A percentile compares a stretch with the other conserved stretches of the same genome.
These are phyloP conservation scores for Drosophila meridionalis DNA, from an alignment of 2,888 invertebrate species.

Conservation along the genomic window DNA sequence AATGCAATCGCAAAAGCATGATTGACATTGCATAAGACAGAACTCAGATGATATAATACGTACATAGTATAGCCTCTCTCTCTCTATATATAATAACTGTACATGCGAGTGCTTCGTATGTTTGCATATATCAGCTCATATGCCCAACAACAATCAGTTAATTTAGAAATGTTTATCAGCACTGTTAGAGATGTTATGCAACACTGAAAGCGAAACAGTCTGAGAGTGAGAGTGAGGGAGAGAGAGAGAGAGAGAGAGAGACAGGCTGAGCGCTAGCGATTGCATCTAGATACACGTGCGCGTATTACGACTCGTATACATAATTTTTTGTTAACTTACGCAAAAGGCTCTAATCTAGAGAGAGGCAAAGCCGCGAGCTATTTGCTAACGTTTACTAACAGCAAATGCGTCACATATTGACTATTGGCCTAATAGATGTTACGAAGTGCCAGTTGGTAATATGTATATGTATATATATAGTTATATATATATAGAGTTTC, in stretches of 20 bases:
- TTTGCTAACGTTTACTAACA: conserved; percentile 37
- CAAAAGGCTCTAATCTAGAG: conserved; percentile 18
- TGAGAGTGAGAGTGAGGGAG: not conserved
- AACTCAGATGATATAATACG: conserved; percentile 11
- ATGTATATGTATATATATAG: not conserved
- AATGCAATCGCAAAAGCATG: conserved; percentile 62
- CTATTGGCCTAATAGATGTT: conserved; percentile 12
- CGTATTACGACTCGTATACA: conserved; percentile 53
- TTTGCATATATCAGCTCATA: conserved; percentile 29
- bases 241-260: not conserved
- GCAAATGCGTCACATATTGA: conserved; percentile 37
- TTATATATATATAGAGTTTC: not conserved
- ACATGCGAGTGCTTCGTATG: conserved; percentile 7
- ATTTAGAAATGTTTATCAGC: conserved; percentile 64
- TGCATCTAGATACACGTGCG: conserved; percentile 51
- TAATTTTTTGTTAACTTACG: conserved; percentile 46
- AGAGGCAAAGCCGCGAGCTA: conserved; percentile 31
- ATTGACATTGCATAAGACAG: conserved; percentile 70
- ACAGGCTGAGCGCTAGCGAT: not conserved
- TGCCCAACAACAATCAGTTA: conserved; percentile 38
- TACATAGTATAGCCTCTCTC: not conserved
- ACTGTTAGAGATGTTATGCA: conserved; percentile 57
- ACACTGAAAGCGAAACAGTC: conserved; percentile 19
- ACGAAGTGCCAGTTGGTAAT: not conserved
- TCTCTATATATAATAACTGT: conserved; percentile 12